Conservation (phyloP, 2,113 vertebrate genomes). For the Ceuthmochares aereus region DNA sequence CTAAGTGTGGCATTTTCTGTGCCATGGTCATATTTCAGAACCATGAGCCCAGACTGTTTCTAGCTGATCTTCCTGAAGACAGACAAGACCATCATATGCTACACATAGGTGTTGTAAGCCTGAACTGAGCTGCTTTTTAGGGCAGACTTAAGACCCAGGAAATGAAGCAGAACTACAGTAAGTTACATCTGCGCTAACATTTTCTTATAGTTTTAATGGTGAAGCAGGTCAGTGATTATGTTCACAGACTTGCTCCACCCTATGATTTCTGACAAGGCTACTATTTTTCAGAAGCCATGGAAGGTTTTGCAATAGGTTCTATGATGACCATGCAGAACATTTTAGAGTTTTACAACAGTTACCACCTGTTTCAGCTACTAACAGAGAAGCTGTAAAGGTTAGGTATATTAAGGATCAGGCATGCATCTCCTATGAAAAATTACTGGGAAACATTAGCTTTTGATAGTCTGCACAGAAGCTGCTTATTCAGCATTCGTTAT, state of each 20-base stretch:
- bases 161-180: background rate
- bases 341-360: background rate
- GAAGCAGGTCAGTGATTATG: conserved; percentile 1
- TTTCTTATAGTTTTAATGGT: conserved; percentile 3
- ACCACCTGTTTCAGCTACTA: background rate
- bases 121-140: background rate
- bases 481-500: background rate
- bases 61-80: background rate
- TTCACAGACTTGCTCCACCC: conserved; percentile 9
- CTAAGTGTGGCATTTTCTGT: background rate
- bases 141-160: background rate
- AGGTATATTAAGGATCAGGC: background rate
- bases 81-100: background rate
- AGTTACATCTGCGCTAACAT: background rate
- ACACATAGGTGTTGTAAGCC: background rate
- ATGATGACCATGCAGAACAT: background rate
- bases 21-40: background rate
- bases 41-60: background rate
- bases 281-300: background rate
- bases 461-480: background rate
- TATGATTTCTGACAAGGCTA: background rate
- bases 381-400: background rate
- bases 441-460: background rate
- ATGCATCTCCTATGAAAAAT: background rate
- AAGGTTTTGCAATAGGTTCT: conserved; percentile 10